Evolutionary conservation across 2,113 vertebrate species (phyloP), one percentile per base, ranked within the genome.

Genomic region (Cynocephalus volans): DNA sequence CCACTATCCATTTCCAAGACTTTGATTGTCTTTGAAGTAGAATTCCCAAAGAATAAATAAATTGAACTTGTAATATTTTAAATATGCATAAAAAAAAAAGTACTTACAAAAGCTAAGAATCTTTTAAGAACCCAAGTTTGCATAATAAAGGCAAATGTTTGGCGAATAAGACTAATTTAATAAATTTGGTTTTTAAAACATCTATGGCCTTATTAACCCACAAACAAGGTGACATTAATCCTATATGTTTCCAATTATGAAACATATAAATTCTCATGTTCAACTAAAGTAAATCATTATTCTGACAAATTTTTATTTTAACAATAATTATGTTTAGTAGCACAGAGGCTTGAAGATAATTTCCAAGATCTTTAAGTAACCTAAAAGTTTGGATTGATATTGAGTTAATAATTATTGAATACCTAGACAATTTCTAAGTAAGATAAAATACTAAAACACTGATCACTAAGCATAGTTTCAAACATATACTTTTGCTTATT

Each of bases 361-460:
- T 75, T 90, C 72, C 67, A 87, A 83, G 9, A 91, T 67, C 33
- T 76, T 91, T 52, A 88, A 21, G 36, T 82, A 88, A 82, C 13
- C 77, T 83, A 75, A 76, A 83, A 67, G 31, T 3, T 82, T 92
- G 18, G 36, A 75, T 26, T 62, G 69, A 60, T 83, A 77, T 21
- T 67, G 23, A 94, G n/a, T 36, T 81, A 75, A 93, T 45, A 50
- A 85, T 64, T 84, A 84, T 72, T 79, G 13, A 6, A 67, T 58
- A 56, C 48, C 2, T 62, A 75, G 15, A 12, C 48, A 93, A 93
- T 80, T 86, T 93, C 31, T 73, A 58, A 93, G 28, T 52, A 26
- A 95, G 67, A 69, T 31, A 77, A 73, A 93, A 84, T 72, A 88
- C n/a, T 52, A 52, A 83, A 96, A 93, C 23, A 91, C 19, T 88